Percentiles rank a stretch among this genome's conserved stretches.
Evolutionary conservation across 2,113 vertebrate species (phyloP).

Genomic region (Hassar affinis): DNA sequence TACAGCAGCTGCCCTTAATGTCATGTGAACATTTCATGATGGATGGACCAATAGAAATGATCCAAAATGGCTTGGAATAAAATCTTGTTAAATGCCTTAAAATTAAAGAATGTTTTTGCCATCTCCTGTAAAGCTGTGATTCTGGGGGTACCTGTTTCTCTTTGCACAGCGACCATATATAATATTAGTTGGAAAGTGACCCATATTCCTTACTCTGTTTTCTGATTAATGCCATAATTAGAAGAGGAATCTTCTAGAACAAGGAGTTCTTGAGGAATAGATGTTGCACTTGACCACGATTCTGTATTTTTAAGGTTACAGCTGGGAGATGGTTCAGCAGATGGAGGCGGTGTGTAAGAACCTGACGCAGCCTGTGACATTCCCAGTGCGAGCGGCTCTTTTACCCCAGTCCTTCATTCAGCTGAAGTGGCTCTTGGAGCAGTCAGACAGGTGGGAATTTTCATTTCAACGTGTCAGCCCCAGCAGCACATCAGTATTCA

Average conservation of each 20-base stretch:
- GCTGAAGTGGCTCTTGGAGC: conserved; percentile 81
- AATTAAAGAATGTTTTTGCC: no score
- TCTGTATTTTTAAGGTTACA: conserved; percentile 75
- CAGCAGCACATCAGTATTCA: conserved; percentile 40
- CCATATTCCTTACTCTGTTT: neutral
- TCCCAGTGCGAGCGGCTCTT: conserved; percentile 84
- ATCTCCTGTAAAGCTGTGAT: no score
- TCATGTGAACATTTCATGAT: no score
- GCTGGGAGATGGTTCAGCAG: conserved; percentile 81
- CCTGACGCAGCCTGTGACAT: conserved; percentile 79
- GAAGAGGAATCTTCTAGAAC: neutral
- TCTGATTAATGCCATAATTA: neutral
- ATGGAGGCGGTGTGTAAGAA: conserved; percentile 80
- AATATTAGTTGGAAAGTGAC: neutral
- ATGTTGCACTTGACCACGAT: neutral
- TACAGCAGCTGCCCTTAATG: no score
- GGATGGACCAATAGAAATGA: no score
- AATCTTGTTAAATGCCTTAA: no score
- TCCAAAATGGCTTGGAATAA: no score
- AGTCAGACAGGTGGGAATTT: conserved; percentile 78
- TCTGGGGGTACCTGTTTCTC: no score
- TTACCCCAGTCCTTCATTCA: conserved; percentile 76
- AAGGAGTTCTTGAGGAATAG: neutral
- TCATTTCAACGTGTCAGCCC: neutral
- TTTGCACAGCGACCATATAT: no score